Percentiles rank a stretch among this genome's conserved stretches.
Conservation (phyloP, 1,140 invertebrate genomes). For the Hermatobates lingyangjiaoensis region DNA sequence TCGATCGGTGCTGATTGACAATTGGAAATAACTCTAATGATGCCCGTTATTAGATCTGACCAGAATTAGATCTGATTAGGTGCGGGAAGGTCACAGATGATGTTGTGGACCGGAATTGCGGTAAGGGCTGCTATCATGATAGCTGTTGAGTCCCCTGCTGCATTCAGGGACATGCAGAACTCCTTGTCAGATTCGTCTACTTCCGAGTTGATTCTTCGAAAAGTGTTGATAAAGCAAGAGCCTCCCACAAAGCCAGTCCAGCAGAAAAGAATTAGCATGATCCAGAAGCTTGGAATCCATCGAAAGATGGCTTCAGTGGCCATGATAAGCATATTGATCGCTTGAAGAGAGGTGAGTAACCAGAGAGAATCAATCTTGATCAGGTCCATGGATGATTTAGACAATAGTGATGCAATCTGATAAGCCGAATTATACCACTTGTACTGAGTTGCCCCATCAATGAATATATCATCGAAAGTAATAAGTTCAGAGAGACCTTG, state of each 20-base stretch:
- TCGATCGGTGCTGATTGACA: too few relatives aligned
- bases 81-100: slow-evolving; percentile 38
- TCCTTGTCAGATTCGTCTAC: slow-evolving; percentile 38
- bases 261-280: slow-evolving; percentile 49
- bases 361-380: slow-evolving; percentile 48
- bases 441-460: slow-evolving; percentile 50
- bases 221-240: slow-evolving; percentile 72
- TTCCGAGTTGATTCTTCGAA: slow-evolving; percentile 53
- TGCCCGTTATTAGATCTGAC: too few relatives aligned
- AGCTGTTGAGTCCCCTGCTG: slow-evolving; percentile 50
- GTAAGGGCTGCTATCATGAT: slow-evolving; percentile 50
- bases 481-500: slow-evolving; percentile 68
- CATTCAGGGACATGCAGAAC: slow-evolving; percentile 45
- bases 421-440: slow-evolving; percentile 72
- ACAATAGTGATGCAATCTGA: slow-evolving; percentile 76
- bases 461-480: slow-evolving; percentile 42
- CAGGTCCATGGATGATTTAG: slow-evolving; percentile 63
- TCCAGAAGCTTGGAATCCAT: slow-evolving; percentile 53
- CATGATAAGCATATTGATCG: slow-evolving; percentile 45
- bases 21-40: too few relatives aligned
- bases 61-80: too few relatives aligned
- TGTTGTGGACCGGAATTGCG: slow-evolving; percentile 53
- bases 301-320: slow-evolving; percentile 44
- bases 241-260: slow-evolving; percentile 70
- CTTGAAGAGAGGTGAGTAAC: slow-evolving; percentile 54